Percentiles rank a stretch among this genome's conserved stretches.
These are phyloP conservation scores for Heteromurus nitidus DNA, from an alignment of 2,888 invertebrate genomes.

Conservation along the genomic window DNA sequence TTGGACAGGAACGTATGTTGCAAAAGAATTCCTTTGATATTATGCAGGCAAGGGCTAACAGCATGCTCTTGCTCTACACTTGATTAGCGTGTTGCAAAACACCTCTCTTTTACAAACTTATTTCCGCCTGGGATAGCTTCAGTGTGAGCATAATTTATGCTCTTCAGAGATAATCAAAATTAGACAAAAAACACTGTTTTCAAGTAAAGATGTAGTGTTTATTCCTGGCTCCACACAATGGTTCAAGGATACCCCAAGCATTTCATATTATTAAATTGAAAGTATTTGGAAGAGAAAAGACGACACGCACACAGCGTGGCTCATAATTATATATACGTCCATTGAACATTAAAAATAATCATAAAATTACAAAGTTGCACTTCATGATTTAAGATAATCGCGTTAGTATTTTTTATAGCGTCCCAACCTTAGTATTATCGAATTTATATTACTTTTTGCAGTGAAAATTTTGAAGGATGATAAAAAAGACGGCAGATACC, in stretches of 20 bases:
- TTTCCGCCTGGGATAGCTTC: conserved; percentile 58
- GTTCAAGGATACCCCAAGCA: conserved; percentile 52
- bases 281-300: background rate
- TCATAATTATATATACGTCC: too few species aligned
- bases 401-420: too few species aligned
- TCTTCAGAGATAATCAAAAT: conserved; percentile 7
- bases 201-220: background rate
- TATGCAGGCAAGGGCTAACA: too few species aligned
- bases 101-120: conserved; percentile 42
- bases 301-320: background rate
- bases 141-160: background rate
- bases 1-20: too few species aligned
- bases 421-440: too few species aligned
- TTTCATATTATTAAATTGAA: background rate
- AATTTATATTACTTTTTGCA: too few species aligned
- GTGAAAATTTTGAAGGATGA: too few species aligned
- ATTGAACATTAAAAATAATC: too few species aligned
- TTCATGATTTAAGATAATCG: too few species aligned
- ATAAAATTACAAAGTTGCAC: too few species aligned
- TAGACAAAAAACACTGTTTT: background rate
- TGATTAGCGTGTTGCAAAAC: conserved; percentile 50
- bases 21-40: too few species aligned
- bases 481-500: too few species aligned
- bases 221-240: conserved; percentile 27
- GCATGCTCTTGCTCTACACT: conserved; percentile 32